Base-by-base conservation (phyloP, 2,888 invertebrate genomes). In the Yponomeuta sedellus region DNA sequence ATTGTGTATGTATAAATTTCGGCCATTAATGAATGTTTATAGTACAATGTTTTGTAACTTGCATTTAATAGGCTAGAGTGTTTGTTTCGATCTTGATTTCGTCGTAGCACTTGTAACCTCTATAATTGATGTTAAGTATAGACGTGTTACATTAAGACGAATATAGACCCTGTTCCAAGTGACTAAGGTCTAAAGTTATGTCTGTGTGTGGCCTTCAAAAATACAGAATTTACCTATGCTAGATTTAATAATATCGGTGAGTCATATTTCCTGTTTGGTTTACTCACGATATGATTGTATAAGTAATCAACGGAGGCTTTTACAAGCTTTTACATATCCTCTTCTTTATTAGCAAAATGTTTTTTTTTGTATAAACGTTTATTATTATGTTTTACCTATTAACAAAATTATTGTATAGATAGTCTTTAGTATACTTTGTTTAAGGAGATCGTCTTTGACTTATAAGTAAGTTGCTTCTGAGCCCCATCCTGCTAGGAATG, bases 61-160 rank as follows among this genome's bases (percentile, higher is more conserved):
- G 87, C 88, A 88, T 88, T 88, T 88, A 88, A 79, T 86, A 86
- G 83, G 77, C 73, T 83, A 83, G 73, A 65, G 67, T 66, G 63
- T 63, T 63, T 63, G 11, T 44, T 44, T 63, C 61, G 20, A 12
- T 59, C 12, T 59, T 59, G 6, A 10, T 59, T 59, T 59, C 22
- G 59, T 59, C 25, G 59, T 59, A 12, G 59, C 12, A 59, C 20
- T 19, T 59, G 20, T 59, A 59, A 59, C 20, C 59, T 59, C 16
- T 52, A 25, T 59, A 22, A 59, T 59, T 25, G 59, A 59, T 59
- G 59, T 59, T 59, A 59, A 12, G 20, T 16, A 52, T 57, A 57
- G 57, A 57, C 20, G 57, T n/a, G 10, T 59, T 59, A 59, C 59
- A 25, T 11, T 59, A 20, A 59, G 59, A 12, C 59, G 59, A 20